Evolutionary conservation across 2,113 vertebrate genomes (phyloP), one percentile per base, ranked within the genome.

Genomic region (Orthonyx spaldingii): DNA sequence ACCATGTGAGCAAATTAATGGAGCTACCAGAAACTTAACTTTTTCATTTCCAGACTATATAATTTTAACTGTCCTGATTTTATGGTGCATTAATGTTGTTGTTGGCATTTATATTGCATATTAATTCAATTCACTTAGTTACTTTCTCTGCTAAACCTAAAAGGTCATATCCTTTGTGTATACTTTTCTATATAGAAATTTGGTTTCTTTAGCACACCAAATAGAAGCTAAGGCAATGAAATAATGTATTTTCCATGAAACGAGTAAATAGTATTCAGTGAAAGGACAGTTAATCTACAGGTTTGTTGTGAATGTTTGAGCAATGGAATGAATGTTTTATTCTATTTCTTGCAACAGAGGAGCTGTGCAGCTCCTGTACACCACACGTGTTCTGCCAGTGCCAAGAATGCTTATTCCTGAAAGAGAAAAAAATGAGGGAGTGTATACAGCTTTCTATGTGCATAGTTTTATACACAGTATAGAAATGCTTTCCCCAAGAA

Each of bases 121-220:
- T 96, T 96, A 97, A 97, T 96, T 93, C 94, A 69, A 93, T 21
- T 37, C 88, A 75, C 69, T 90, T 89, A 49, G 94, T 94, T 97
- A 90, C 75, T 97, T 94, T 92, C 90, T 78, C 90, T 89, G 83
- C 88, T 96, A 89, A 96, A 95, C 85, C 94, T 96, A 95, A 97
- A 96, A 97, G 96, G 93, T 96, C 96, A 96, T 89, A 92, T 96
- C 94, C 88, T 94, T 72, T 71, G 76, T 92, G 85, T 90, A 94
- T 65, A 79, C 72, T 96, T 96, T 94, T 95, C 86, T 96, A 56
- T 94, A 96, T 87, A 88, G 94, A 96, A 96, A 95, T 96, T 64
- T 64, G 46, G 76, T 94, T 96, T 92, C 72, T 91, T 91, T 93
- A 95, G 86, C 90, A 93, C 87, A 92, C 74, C 69, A 92, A 96